phyloP scores from a whole-genome alignment of 2,113 vertebrate genomes.

The Clinocottus analis region DNA sequence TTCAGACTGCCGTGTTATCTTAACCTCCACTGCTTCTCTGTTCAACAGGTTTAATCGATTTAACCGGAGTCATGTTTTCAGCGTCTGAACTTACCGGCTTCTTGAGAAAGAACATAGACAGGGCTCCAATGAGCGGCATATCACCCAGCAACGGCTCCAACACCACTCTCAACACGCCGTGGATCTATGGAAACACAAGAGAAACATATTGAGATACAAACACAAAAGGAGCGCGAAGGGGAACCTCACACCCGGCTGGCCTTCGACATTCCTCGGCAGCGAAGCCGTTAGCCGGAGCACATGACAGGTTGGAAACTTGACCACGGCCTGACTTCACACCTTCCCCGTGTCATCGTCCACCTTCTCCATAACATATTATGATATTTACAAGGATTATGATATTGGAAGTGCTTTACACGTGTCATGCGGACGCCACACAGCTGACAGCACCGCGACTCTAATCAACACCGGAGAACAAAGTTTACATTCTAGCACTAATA shows the following conservation, averaged over 20 bases:
- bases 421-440: constrained; percentile 45
- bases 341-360: constrained; percentile 41
- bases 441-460: constrained; percentile 53
- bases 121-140: constrained; percentile 93
- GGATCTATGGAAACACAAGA: constrained; percentile 85
- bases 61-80: background rate
- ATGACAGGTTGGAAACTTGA: constrained; percentile 62
- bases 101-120: constrained; percentile 96
- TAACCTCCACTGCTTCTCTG: background rate
- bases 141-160: constrained; percentile 96
- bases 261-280: constrained; percentile 56
- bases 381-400: constrained; percentile 56
- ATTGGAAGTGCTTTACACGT: constrained; percentile 28
- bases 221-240: constrained; percentile 14
- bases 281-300: constrained; percentile 11
- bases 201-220: constrained; percentile 36
- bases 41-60: constrained; percentile 3
- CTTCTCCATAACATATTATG: constrained; percentile 55
- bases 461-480: constrained; percentile 39
- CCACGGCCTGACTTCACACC: constrained; percentile 50
- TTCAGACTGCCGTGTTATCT: constrained; percentile 6
- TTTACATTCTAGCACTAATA: constrained; percentile 30
- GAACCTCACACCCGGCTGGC: constrained; percentile 18
- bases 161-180: constrained; percentile 94
- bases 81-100: constrained; percentile 89